phyloP scores from a whole-genome alignment of 2,797 vertebrate genomes.

The Scomberomorus guttatus region DNA sequence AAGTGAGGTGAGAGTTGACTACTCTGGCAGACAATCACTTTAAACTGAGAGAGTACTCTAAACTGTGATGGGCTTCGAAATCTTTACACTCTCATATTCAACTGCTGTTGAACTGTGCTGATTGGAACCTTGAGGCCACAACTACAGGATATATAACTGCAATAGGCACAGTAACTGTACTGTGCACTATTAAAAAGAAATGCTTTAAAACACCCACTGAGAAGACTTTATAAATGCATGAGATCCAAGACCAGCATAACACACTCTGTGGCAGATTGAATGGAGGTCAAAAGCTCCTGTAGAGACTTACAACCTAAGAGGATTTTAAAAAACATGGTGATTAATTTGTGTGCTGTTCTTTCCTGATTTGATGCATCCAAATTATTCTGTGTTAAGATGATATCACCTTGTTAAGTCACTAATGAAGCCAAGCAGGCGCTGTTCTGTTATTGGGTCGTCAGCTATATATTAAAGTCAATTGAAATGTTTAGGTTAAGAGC shows the following conservation, averaged over 20 bases:
- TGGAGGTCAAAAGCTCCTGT: slow-evolving; percentile 46
- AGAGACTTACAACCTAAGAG: slow-evolving; percentile 28
- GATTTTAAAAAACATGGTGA: slow-evolving; percentile 44
- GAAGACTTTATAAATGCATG: slow-evolving; percentile 22
- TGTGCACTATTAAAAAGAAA: slow-evolving; percentile 23
- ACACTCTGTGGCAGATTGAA: slow-evolving; percentile 27
- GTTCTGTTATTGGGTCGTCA: neutral
- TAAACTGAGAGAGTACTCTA: slow-evolving; percentile 63
- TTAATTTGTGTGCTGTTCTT: slow-evolving; percentile 29
- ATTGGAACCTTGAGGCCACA: neutral
- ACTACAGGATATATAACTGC: slow-evolving; percentile 22
- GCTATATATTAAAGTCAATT: neutral
- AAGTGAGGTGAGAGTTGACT: slow-evolving; percentile 51
- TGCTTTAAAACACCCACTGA: slow-evolving; percentile 33
- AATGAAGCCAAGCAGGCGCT: slow-evolving; percentile 7
- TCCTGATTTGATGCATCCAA: slow-evolving; percentile 24
- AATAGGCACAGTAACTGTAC: neutral
- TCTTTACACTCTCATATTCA: slow-evolving; percentile 27
- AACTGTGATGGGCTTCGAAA: slow-evolving; percentile 39
- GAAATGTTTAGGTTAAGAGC: slow-evolving; percentile 18
- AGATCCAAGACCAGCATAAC: slow-evolving; percentile 14
- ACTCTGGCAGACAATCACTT: slow-evolving; percentile 58
- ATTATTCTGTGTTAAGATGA: slow-evolving; percentile 35
- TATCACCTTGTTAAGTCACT: slow-evolving; percentile 28
- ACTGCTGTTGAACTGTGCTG: slow-evolving; percentile 49